Evolutionary conservation across 2,113 vertebrate genomes (phyloP), one percentile per base, ranked within the genome.

Genomic region (Scartelaos histophorus): DNA sequence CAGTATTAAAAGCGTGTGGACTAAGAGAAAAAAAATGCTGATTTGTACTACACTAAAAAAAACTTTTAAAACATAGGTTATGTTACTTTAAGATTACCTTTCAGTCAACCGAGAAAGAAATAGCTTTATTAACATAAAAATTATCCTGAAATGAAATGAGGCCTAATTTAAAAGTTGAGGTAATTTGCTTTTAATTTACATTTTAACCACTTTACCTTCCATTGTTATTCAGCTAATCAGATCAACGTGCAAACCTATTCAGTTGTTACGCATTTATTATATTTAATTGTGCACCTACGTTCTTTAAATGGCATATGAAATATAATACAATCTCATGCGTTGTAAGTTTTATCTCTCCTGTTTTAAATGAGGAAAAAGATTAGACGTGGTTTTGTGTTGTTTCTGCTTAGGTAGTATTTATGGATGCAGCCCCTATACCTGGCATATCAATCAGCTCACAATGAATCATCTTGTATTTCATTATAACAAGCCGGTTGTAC

Each of bases 371-470:
- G 11, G 13, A 21, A 47, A 46, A 45, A 60, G 47, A 75, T 49
- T 66, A 45, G 21, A 12, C 70, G 54, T 22, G 9, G 34, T 25
- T 74, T 38, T 73, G 15, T 71, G 46, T 69, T 58, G 25, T 46
- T 34, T 65, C 35, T 24, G 47, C 65, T 78, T 56, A 46, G 60
- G 66, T 78, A 74, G 73, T 66, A 68, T 78, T 83, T 54, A 74
- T 70, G 54, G 56, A 12, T 60, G 24, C 71, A 54, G 45, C 73
- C 57, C 57, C 15, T 19, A 29, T 38, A 60, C 79, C 61, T 24
- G n/a, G 61, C 67, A 74, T 79, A 70, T 82, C 76, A 79, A 78
- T 84, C 61, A 76, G 13, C 56, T 81, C 66, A 71, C 51, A 81
- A 68, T 69, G 13, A 80, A 78, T 60, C 65, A 70, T 54, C 43